A percentile compares a stretch with the other conserved stretches of the same genome.
Evolutionary conservation across 1,140 invertebrate species (phyloP).

Genomic region (Druon quercuslanigerum): DNA sequence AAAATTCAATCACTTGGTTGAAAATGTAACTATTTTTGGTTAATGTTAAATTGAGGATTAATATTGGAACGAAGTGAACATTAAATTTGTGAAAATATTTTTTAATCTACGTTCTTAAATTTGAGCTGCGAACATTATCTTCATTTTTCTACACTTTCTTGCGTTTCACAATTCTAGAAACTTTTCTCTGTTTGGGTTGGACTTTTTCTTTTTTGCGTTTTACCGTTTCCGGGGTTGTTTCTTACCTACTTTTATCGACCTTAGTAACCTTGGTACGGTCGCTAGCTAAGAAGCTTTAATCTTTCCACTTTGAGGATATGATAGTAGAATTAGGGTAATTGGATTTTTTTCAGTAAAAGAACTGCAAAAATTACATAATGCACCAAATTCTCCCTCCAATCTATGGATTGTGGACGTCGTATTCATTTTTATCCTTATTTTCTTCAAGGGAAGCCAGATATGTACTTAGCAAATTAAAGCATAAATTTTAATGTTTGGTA

Average conservation of each 20-base stretch:
- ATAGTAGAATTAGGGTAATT: neutral
- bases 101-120: neutral
- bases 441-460: too few relatives aligned
- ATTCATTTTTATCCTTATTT: too few relatives aligned
- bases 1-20: too few relatives aligned
- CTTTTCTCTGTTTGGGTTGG: constrained; percentile 20
- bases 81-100: too few relatives aligned
- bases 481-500: too few relatives aligned
- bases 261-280: neutral
- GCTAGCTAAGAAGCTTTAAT: constrained; percentile 6
- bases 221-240: constrained; percentile 6
- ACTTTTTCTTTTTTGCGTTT: constrained; percentile 8
- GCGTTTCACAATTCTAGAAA: constrained; percentile 18
- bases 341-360: neutral
- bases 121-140: neutral
- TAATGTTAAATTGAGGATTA: too few relatives aligned
- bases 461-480: too few relatives aligned
- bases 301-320: constrained; percentile 14
- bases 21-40: too few relatives aligned
- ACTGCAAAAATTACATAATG: neutral
- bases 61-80: too few relatives aligned
- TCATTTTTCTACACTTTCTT: constrained; percentile 13
- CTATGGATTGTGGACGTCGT: too few relatives aligned
- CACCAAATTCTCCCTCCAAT: too few relatives aligned
- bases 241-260: constrained; percentile 20